Conservation (phyloP, 2,113 vertebrate species). For the Formicarius rufipectus region DNA sequence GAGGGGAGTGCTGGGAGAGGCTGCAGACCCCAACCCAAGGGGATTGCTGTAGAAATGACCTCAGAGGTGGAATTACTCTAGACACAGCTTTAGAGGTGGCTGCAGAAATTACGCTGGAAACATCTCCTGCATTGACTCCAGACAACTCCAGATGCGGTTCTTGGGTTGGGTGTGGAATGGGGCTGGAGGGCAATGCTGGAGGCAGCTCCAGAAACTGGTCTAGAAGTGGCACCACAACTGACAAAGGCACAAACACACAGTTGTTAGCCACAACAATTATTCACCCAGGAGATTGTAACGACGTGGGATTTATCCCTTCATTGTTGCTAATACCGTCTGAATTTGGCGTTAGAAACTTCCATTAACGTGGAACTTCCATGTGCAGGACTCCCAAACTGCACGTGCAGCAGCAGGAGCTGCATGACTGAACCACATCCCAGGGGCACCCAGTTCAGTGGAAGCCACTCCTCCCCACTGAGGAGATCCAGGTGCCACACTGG, state of each 20-base stretch:
- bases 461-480: background rate
- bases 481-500: background rate
- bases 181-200: background rate
- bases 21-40: background rate
- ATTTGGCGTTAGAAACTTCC: background rate
- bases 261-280: background rate
- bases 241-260: background rate
- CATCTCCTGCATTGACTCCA: background rate
- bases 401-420: background rate
- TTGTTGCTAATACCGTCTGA: background rate
- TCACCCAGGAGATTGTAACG: background rate
- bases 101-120: background rate
- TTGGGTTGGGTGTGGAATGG: background rate
- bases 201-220: background rate
- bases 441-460: background rate
- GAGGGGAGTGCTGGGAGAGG: fast-evolving
- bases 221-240: background rate
- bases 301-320: background rate
- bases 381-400: background rate
- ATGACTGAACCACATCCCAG: background rate
- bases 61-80: background rate
- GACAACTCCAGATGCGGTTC: background rate
- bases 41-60: background rate
- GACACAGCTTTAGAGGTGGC: background rate
- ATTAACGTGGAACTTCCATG: background rate